These are phyloP conservation scores for Axis porcinus DNA, from an alignment of 2,113 vertebrate genomes.

Conservation along the genomic window DNA sequence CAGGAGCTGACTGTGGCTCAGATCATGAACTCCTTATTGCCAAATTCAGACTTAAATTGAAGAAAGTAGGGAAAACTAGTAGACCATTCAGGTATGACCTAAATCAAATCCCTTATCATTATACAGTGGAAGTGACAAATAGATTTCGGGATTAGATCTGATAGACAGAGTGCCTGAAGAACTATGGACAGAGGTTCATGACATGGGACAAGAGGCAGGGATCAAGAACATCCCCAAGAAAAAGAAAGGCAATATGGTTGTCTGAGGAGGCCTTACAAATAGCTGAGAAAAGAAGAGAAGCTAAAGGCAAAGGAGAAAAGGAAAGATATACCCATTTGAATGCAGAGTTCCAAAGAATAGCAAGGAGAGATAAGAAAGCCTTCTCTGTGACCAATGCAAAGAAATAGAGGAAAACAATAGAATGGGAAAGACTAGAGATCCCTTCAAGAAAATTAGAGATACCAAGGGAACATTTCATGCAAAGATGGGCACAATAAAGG, in stretches of 20 bases:
- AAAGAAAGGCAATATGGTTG: background rate
- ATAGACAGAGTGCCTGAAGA: background rate
- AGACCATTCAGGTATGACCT: background rate
- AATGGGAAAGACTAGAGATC: background rate
- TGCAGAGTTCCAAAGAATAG: background rate
- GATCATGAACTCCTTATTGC: background rate
- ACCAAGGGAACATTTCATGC: background rate
- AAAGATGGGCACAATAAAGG: background rate
- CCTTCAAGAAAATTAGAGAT: background rate
- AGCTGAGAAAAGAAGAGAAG: background rate
- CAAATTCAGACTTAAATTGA: background rate
- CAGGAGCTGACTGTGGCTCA: background rate
- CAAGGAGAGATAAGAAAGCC: background rate
- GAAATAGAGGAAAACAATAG: background rate
- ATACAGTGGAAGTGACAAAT: background rate
- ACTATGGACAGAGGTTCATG: background rate
- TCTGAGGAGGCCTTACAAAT: background rate
- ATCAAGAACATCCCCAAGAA: background rate
- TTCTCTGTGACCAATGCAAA: background rate
- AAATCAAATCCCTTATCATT: background rate
- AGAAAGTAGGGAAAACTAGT: background rate
- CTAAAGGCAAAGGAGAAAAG: background rate
- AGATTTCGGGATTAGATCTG: background rate
- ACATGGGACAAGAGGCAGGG: background rate
- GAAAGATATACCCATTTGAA: background rate